These are phyloP conservation scores for Archilochus colubris DNA, from an alignment of 2,113 vertebrate genomes.

Conservation along the genomic window DNA sequence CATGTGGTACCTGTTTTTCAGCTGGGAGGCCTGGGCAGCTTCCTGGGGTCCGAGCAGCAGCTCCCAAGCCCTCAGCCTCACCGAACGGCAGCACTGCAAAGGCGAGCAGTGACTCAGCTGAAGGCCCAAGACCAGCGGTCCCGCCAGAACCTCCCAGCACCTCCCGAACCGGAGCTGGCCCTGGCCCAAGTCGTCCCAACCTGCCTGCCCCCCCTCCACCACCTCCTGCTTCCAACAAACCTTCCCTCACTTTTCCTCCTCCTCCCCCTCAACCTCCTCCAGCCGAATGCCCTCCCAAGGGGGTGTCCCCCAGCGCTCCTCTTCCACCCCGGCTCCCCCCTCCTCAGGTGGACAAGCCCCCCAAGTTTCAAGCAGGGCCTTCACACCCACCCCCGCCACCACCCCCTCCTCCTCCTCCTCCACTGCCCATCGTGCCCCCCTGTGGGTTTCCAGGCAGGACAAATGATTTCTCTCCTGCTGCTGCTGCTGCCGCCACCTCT, in stretches of 20 bases:
- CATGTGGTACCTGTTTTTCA: neutral
- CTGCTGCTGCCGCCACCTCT: constrained; percentile 37
- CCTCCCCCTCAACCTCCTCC: constrained; percentile 55
- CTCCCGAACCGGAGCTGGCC: neutral
- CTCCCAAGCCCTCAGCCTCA: constrained; percentile 42
- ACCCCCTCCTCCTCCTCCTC: constrained; percentile 63
- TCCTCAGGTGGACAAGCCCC: constrained; percentile 72
- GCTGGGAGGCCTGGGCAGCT: constrained; percentile 75
- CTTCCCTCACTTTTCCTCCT: constrained; percentile 56
- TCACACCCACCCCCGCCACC: constrained; percentile 51
- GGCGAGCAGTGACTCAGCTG: neutral
- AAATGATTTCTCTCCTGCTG: constrained; percentile 54
- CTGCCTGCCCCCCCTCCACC: constrained; percentile 67
- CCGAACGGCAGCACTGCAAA: neutral
- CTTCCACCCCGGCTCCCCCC: constrained; percentile 56
- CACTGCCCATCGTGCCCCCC: constrained; percentile 65
- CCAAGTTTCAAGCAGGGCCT: constrained; percentile 74
- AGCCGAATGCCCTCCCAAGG: constrained; percentile 71
- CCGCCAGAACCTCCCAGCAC: constrained; percentile 47
- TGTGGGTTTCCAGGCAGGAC: constrained; percentile 68
- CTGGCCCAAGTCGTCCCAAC: constrained; percentile 38
- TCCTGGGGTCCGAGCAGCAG: constrained; percentile 64
- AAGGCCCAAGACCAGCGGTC: constrained; percentile 45
- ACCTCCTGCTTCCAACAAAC: constrained; percentile 44
- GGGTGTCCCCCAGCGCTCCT: constrained; percentile 38